Evolutionary conservation across 92 coral and sea anemone genomes (phyloP).

Genomic region (Metridium senile): DNA sequence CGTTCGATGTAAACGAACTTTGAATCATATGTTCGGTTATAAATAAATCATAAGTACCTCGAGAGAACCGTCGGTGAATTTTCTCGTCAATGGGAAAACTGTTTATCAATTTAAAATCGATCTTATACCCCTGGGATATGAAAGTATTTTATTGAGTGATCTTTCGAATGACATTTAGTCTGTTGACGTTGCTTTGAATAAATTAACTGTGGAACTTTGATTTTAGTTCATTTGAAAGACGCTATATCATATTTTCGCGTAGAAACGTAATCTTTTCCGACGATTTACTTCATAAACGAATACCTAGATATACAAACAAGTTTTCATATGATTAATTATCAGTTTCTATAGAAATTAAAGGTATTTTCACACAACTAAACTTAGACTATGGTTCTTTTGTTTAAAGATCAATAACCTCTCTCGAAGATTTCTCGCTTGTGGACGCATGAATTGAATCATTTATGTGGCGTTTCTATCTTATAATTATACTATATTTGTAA

Average conservation of each 20-base stretch:
- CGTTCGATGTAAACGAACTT: conserved; percentile 16
- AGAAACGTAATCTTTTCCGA: background rate
- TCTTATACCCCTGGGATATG: background rate
- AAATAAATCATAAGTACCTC: conserved; percentile 58
- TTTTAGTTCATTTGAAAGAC: background rate
- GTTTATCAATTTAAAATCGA: background rate
- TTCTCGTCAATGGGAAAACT: background rate
- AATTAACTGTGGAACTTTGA: background rate
- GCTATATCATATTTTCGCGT: background rate
- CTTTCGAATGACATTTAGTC: background rate
- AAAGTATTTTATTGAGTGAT: background rate
- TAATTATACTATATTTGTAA: background rate
- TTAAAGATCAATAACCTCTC: too few species aligned
- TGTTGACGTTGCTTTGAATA: background rate
- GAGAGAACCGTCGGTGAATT: conserved; percentile 20
- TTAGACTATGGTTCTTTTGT: too few species aligned
- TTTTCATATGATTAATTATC: too few species aligned
- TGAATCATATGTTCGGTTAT: conserved; percentile 62
- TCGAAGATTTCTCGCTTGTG: too few species aligned
- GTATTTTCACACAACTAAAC: too few species aligned
- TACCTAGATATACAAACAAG: too few species aligned
- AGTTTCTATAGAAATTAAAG: too few species aligned
- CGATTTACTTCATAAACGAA: background rate
- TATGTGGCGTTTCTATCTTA: background rate
- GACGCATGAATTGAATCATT: conserved; percentile 2